Base-by-base conservation (phyloP, 1,140 invertebrate genomes). In the Pectinophora gossypiella region DNA sequence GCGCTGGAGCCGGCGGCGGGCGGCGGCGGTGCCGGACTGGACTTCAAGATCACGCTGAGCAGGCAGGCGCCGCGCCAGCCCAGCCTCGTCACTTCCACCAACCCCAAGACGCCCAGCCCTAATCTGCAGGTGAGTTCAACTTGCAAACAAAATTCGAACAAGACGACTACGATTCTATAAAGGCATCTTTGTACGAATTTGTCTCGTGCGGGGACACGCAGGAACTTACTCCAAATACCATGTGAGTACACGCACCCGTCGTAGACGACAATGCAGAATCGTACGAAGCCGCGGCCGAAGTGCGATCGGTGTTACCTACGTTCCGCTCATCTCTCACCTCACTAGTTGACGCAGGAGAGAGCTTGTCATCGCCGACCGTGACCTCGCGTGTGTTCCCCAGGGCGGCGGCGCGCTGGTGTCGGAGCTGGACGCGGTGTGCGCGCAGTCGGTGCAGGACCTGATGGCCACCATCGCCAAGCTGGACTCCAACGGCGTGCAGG, bases 391-490 rank as follows among this genome's bases (percentile, higher is more conserved):
- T n/a, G n/a, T n/a, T n/a, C n/a, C n/a, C n/a, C n/a, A n/a, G n/a
- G n/a, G n/a, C n/a, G n/a, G n/a, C n/a, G 77, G 82, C 49, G 77
- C 42, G 6, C 75, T 54, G 74, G 68, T 43, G 68, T 68, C 79
- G 59, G 90, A 91, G 85, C 88, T 95, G 60, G 94, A 95, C 76
- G 94, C 94, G 69, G 92, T 93, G 81, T 94, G 94, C 71, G 92
- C 94, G 66, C 94, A 95, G 74, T 94, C 93, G 1, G 91, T 95
- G n/a, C 94, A 94, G 69, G 94, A 95, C 88, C 80, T 95, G 45
- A 94, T 95, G 91, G 92, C 93, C 35, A 95, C 94, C 15, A 95
- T 95, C 66, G 94, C 94, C 20, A 95, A 95, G 87, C 80, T 95
- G 54, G 94, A 95, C 82, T 94, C 93, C 21, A 95, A 95, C 83